A percentile compares a stretch with the other conserved stretches of the same genome.
These are phyloP conservation scores for Plectropomus leopardus DNA, from an alignment of 2,113 vertebrate species.

Conservation along the genomic window DNA sequence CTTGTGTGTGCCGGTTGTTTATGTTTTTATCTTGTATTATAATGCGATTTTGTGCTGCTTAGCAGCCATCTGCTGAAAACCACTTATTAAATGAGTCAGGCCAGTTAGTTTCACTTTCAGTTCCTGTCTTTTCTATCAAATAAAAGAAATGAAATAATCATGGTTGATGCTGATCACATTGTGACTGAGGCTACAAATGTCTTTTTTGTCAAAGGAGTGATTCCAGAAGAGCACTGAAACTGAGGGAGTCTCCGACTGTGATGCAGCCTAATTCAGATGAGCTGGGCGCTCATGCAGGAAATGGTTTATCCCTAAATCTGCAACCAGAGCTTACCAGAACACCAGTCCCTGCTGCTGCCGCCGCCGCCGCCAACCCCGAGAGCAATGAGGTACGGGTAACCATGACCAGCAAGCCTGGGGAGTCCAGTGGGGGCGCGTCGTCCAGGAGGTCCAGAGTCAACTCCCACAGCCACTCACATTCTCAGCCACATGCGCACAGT, in stretches of 20 bases:
- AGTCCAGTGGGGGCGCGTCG: slow-evolving; percentile 77
- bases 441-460: slow-evolving; percentile 81
- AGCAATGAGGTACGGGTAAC: slow-evolving; percentile 85
- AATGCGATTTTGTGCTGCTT: too few relatives aligned
- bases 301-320: slow-evolving; percentile 76
- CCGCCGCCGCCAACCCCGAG: slow-evolving; percentile 69
- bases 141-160: too few relatives aligned
- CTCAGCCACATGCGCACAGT: slow-evolving; percentile 77
- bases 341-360: slow-evolving; percentile 54
- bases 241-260: slow-evolving; percentile 75
- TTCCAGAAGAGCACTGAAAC: slow-evolving; percentile 80
- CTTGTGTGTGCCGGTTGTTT: too few relatives aligned
- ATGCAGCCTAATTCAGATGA: slow-evolving; percentile 89
- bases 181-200: neutral
- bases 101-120: too few relatives aligned
- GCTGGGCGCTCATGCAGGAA: slow-evolving; percentile 76
- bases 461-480: slow-evolving; percentile 81
- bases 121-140: too few relatives aligned
- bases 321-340: slow-evolving; percentile 77
- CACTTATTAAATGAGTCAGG: too few relatives aligned
- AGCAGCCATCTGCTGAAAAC: too few relatives aligned
- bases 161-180: neutral
- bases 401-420: slow-evolving; percentile 79
- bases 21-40: too few relatives aligned
- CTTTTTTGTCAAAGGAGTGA: slow-evolving; percentile 66